A percentile compares a stretch with the other conserved stretches of the same genome.
Evolutionary conservation across 2,888 invertebrate species (phyloP).

Genomic region (Papilio protenor): DNA sequence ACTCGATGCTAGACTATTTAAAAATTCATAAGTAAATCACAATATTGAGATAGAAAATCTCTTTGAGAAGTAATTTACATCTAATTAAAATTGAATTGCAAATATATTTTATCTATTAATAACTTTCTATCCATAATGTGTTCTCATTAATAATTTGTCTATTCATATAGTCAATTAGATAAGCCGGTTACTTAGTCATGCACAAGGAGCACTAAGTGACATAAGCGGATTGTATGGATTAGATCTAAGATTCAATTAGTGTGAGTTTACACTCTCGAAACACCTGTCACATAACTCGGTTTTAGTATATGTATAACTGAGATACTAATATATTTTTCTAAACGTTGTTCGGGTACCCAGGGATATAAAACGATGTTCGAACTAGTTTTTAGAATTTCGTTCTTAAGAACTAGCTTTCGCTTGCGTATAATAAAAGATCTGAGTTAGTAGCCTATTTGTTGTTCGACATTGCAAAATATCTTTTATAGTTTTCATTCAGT

Average conservation of each 20-base stretch:
- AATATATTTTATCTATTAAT: neutral
- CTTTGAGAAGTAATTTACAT: neutral
- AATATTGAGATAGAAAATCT: neutral
- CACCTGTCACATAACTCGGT: no score
- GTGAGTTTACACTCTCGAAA: neutral
- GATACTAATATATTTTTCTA: no score
- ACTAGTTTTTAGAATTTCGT: no score
- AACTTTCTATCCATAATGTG: neutral
- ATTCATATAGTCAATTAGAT: constrained; percentile 28
- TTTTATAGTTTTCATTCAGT: no score
- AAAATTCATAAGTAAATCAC: neutral
- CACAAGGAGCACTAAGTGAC: neutral
- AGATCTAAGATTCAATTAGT: neutral
- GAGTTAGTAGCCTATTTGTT: no score
- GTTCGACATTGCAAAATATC: no score
- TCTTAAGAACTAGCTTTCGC: no score
- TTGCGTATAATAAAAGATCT: no score
- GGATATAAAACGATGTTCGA: no score
- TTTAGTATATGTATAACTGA: no score
- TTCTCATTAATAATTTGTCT: neutral
- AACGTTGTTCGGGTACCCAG: no score
- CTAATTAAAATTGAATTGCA: neutral
- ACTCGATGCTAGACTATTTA: neutral
- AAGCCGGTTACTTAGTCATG: constrained; percentile 20
- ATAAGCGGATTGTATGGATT: neutral